A percentile compares a stretch with the other conserved stretches of the same genome.
These are phyloP conservation scores for Centroberyx gerrardi DNA, from an alignment of 2,797 vertebrate genomes.

Conservation along the genomic window DNA sequence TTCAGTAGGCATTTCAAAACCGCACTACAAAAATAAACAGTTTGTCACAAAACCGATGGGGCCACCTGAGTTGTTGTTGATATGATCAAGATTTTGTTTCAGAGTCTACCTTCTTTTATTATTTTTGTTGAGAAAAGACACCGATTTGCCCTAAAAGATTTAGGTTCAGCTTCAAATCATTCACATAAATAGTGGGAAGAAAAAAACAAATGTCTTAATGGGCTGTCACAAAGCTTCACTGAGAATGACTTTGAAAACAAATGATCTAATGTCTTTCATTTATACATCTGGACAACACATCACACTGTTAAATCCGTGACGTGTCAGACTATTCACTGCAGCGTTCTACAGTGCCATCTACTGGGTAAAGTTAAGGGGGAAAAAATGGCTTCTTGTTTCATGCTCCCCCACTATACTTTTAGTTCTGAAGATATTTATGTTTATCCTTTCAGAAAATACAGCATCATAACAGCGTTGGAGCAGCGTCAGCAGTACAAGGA, in stretches of 20 bases:
- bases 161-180: slow-evolving; percentile 52
- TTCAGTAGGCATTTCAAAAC: slow-evolving; percentile 16
- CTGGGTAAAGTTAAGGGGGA: slow-evolving; percentile 28
- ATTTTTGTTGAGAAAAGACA: slow-evolving; percentile 28
- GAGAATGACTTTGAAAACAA: slow-evolving; percentile 60
- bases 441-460: slow-evolving; percentile 84
- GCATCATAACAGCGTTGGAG: slow-evolving; percentile 81
- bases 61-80: slow-evolving; percentile 5
- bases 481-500: slow-evolving; percentile 88
- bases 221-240: slow-evolving; percentile 53
- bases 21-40: neutral
- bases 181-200: slow-evolving; percentile 58
- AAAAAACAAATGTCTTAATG: slow-evolving; percentile 48
- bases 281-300: slow-evolving; percentile 79
- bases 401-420: neutral
- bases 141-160: slow-evolving; percentile 7
- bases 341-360: slow-evolving; percentile 68
- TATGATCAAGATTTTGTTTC: slow-evolving; percentile 27
- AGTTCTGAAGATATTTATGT: slow-evolving; percentile 1
- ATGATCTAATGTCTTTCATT: slow-evolving; percentile 65
- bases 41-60: slow-evolving; percentile 1
- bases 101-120: neutral
- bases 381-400: neutral
- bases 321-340: slow-evolving; percentile 36
- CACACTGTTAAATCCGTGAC: slow-evolving; percentile 43